These are phyloP conservation scores for Butastur rufipennis DNA, from an alignment of 2,113 vertebrate species.

Conservation along the genomic window DNA sequence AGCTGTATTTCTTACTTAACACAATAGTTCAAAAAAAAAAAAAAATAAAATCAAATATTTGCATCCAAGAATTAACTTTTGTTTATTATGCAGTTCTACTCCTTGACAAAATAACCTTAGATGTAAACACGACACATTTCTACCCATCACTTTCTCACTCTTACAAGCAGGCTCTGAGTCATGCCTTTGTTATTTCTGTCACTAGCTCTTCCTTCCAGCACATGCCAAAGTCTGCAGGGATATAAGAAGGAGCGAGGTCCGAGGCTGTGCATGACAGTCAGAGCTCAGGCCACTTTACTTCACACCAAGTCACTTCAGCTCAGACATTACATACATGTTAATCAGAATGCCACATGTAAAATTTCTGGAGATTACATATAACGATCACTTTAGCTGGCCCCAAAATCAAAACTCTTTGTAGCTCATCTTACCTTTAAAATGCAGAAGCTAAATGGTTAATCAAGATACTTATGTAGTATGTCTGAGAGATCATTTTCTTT, in stretches of 20 bases:
- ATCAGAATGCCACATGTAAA: not conserved
- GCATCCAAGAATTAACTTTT: not conserved
- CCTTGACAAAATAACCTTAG: not conserved
- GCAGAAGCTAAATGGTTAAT: not conserved
- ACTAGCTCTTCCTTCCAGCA: not conserved
- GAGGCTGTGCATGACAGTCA: not conserved
- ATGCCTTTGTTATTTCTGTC: not conserved
- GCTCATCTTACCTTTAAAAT: not conserved
- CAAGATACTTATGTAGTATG: not conserved
- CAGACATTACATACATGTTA: not conserved
- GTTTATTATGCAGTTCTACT: not conserved
- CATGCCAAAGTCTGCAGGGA: not conserved
- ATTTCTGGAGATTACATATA: not conserved
- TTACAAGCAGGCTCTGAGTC: not conserved
- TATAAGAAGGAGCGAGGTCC: not conserved
- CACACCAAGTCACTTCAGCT: not conserved
- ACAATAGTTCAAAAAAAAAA: not conserved
- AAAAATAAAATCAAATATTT: not conserved
- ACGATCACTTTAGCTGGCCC: not conserved
- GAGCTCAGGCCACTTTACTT: not conserved
- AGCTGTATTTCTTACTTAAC: not conserved
- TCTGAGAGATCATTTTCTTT: not conserved
- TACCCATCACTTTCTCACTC: not conserved
- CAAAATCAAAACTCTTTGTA: not conserved
- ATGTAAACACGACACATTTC: not conserved